phyloP scores from a whole-genome alignment of 2,888 invertebrate genomes.

The Drosophila lutescens region DNA sequence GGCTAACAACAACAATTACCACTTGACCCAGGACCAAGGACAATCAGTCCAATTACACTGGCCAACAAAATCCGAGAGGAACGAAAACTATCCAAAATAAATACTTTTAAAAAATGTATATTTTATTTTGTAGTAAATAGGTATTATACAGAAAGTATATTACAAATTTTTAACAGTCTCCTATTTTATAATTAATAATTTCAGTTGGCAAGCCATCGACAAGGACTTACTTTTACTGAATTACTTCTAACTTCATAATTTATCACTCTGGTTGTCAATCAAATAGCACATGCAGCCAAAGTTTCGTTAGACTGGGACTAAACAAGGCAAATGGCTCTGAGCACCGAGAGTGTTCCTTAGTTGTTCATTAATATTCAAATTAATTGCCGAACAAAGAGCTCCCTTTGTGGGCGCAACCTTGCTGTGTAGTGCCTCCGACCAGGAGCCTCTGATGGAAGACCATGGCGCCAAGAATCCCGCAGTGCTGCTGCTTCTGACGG shows the following conservation, averaged over 20 bases:
- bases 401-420: constrained; percentile 8
- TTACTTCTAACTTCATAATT: constrained; percentile 4
- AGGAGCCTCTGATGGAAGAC: constrained; percentile 22
- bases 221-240: too few relatives aligned
- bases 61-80: background rate
- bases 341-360: background rate
- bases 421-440: constrained; percentile 30
- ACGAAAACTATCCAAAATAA: too few relatives aligned
- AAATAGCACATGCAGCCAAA: background rate
- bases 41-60: constrained; percentile 36
- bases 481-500: constrained; percentile 34
- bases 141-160: too few relatives aligned
- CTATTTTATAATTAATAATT: constrained; percentile 15
- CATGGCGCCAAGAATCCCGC: constrained; percentile 31
- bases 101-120: too few relatives aligned
- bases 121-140: too few relatives aligned
- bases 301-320: background rate
- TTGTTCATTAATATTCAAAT: constrained; percentile 35
- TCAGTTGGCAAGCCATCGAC: background rate
- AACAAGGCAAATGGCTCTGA: constrained; percentile 4
- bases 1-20: constrained; percentile 36
- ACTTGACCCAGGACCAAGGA: constrained; percentile 35
- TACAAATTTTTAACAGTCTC: background rate
- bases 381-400: constrained; percentile 21
- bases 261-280: constrained; percentile 2